These are phyloP conservation scores for Drosophila diplacantha DNA, from an alignment of 2,888 invertebrate species.

Conservation along the genomic window DNA sequence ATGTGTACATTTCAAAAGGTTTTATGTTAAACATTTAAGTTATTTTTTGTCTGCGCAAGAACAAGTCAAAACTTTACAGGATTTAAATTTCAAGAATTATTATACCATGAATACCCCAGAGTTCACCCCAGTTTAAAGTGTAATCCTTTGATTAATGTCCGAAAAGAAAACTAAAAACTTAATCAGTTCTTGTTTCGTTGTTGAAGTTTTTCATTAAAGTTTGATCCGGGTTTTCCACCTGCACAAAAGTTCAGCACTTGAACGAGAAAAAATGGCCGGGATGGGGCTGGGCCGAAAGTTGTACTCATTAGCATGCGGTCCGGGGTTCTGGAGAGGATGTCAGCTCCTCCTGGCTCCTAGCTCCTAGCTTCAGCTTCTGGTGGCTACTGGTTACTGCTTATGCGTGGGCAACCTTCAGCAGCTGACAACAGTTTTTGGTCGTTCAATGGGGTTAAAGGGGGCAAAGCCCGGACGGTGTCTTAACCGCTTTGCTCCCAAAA, in stretches of 20 bases:
- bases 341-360: conserved; percentile 8
- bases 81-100: not conserved
- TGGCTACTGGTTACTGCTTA: conserved; percentile 43
- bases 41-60: not conserved
- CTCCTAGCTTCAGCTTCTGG: conserved; percentile 8
- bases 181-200: conserved; percentile 19
- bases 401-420: conserved; percentile 57
- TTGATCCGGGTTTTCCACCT: conserved; percentile 30
- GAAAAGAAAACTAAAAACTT: conserved; percentile 11
- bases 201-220: conserved; percentile 39
- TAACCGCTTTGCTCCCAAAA: conserved; percentile 35
- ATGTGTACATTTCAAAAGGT: not conserved
- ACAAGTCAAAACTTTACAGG: not conserved
- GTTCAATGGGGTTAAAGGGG: conserved; percentile 22
- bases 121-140: not conserved
- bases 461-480: conserved; percentile 27
- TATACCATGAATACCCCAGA: not conserved
- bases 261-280: conserved; percentile 32
- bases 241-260: conserved; percentile 39
- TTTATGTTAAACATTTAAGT: not conserved
- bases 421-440: conserved; percentile 44
- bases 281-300: conserved; percentile 42
- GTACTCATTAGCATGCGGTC: conserved; percentile 64
- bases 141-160: conserved; percentile 10
- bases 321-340: conserved; percentile 24